A percentile compares a stretch with the other conserved stretches of the same genome.
Conservation (phyloP, 2,797 vertebrate species). For the Takifugu rubripes region DNA sequence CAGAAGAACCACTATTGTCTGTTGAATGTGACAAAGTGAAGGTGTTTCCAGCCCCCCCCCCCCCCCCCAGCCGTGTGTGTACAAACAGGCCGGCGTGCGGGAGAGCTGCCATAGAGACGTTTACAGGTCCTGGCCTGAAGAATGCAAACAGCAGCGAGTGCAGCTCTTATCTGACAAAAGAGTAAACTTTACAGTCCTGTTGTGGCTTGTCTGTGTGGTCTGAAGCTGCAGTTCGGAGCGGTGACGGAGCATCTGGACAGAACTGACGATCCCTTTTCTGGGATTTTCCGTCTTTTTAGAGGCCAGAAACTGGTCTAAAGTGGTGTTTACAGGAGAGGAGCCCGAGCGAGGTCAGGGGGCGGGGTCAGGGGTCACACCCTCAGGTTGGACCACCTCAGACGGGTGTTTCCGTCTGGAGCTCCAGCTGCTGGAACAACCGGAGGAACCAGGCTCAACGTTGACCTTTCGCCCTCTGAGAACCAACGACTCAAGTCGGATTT, state of each 20-base stretch:
- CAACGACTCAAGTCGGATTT: too few species aligned
- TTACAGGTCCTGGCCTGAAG: conserved; percentile 69
- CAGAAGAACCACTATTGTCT: too few species aligned
- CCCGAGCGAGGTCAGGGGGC: too few species aligned
- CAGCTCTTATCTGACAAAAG: conserved; percentile 59
- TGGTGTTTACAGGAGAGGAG: too few species aligned
- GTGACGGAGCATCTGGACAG: conserved; percentile 10
- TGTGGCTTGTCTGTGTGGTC: conserved; percentile 52
- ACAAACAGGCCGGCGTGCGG: conserved; percentile 27
- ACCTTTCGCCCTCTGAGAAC: too few species aligned
- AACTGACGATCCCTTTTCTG: conserved; percentile 12
- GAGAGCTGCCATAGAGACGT: conserved; percentile 60
- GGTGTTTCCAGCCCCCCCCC: conserved; percentile 23
- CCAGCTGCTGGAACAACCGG: too few species aligned
- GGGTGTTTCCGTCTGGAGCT: too few species aligned
- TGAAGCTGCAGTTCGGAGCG: conserved; percentile 12
- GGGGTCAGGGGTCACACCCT: too few species aligned
- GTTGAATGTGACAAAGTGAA: too few species aligned
- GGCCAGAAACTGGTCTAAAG: too few species aligned
- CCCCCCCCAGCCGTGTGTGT: conserved; percentile 15
- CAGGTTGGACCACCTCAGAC: too few species aligned
- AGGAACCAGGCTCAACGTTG: too few species aligned
- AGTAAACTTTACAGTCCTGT: conserved; percentile 67
- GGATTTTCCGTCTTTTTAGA: background rate
- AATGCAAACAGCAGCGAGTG: conserved; percentile 60